Conservation (phyloP, 2,888 invertebrate genomes). For the Frankliniella intonsa region DNA sequence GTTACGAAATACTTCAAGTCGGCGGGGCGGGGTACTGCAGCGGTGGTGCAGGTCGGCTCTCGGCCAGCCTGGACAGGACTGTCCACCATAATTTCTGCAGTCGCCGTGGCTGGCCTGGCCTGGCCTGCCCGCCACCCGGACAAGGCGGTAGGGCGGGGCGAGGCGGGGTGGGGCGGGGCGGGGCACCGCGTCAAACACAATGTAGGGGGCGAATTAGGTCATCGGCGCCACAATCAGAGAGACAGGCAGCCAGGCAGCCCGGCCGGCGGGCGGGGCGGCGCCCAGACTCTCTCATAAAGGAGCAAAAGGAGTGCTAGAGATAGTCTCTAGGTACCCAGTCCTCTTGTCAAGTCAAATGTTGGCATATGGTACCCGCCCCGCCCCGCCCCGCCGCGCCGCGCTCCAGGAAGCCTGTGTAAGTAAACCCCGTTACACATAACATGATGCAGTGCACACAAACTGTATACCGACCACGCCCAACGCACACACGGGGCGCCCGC, state of each 20-base stretch:
- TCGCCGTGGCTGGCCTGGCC: background rate
- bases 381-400: too few species aligned
- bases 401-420: too few species aligned
- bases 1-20: too few species aligned
- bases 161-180: background rate
- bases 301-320: background rate
- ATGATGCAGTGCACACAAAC: too few species aligned
- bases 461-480: too few species aligned
- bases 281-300: background rate
- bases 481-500: too few species aligned
- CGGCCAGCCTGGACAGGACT: background rate
- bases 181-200: background rate
- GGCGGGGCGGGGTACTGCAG: background rate
- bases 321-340: too few species aligned
- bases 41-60: background rate
- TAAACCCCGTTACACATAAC: too few species aligned
- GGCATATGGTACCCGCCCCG: too few species aligned
- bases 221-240: constrained; percentile 1
- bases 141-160: background rate
- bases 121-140: background rate
- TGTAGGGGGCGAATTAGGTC: background rate
- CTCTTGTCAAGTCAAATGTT: too few species aligned
- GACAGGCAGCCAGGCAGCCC: background rate
- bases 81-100: background rate
- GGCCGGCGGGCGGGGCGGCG: background rate